phyloP scores from a whole-genome alignment of 1,140 invertebrate genomes.

The Aphelenchoides avenae region DNA sequence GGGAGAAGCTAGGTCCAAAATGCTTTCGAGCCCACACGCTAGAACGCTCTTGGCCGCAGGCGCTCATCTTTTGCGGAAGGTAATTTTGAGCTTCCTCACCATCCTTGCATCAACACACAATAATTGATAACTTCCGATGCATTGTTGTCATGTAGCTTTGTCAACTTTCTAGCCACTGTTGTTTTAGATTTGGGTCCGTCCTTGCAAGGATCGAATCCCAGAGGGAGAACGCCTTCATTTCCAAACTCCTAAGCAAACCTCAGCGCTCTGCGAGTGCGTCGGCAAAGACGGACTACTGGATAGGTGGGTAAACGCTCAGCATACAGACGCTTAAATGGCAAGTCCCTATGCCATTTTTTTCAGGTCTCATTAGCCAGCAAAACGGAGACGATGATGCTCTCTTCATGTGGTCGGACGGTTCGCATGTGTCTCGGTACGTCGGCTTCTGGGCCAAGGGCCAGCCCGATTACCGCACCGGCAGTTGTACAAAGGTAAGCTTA shows the following conservation, averaged over 20 bases:
- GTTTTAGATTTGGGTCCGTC: conserved; percentile 47
- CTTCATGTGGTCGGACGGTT: conserved; percentile 74
- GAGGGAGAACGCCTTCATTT: conserved; percentile 47
- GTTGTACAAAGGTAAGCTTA: conserved; percentile 75
- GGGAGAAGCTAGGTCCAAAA: conserved; percentile 45
- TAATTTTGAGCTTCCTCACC: conserved; percentile 15
- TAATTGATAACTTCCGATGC: conserved; percentile 17
- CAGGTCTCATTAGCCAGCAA: conserved; percentile 34
- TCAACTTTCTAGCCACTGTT: neutral
- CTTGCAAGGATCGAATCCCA: conserved; percentile 51
- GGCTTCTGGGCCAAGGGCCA: conserved; percentile 67
- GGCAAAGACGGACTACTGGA: conserved; percentile 40
- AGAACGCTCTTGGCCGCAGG: conserved; percentile 57
- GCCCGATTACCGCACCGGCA: conserved; percentile 76
- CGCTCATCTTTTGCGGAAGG: conserved; percentile 50
- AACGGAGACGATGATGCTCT: conserved; percentile 21
- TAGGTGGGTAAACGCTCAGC: conserved; percentile 21
- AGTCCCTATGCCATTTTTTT: conserved; percentile 12
- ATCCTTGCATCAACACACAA: conserved; percentile 7
- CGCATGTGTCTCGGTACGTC: conserved; percentile 83
- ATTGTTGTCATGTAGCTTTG: neutral
- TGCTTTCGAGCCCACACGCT: conserved; percentile 41
- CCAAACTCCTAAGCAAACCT: conserved; percentile 39
- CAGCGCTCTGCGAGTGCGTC: conserved; percentile 25
- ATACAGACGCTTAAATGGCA: neutral